phyloP scores from a whole-genome alignment of 2,797 vertebrate species.

The Rhadinocentrus ornatus region DNA sequence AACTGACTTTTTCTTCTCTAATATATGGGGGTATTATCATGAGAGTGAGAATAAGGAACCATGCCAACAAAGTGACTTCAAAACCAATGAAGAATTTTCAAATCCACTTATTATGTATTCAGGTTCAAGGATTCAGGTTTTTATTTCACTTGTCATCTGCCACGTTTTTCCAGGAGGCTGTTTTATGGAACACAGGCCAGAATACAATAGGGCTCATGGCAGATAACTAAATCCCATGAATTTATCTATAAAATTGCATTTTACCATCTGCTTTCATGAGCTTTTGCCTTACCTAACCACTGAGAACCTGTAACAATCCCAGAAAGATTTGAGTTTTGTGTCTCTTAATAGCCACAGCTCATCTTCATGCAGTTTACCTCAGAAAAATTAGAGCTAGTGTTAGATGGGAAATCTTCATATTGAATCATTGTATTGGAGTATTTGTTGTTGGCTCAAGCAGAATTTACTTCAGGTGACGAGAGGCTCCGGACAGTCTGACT shows the following conservation, averaged over 20 bases:
- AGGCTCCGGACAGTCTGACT: constrained; percentile 54
- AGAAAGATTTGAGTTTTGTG: neutral
- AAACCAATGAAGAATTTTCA: neutral
- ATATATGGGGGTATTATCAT: no score
- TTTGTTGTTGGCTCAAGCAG: constrained; percentile 26
- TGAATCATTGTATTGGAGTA: constrained; percentile 10
- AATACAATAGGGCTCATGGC: neutral
- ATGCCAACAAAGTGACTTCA: neutral
- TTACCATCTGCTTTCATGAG: neutral
- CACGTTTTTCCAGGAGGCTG: no score
- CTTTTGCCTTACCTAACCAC: constrained; percentile 56
- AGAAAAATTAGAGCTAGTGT: constrained; percentile 26
- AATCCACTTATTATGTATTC: neutral
- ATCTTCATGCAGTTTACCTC: constrained; percentile 28
- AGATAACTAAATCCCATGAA: neutral
- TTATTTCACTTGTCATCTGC: neutral
- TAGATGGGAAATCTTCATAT: constrained; percentile 10
- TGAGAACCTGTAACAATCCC: constrained; percentile 52
- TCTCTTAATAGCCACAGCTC: neutral
- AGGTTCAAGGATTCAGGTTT: neutral
- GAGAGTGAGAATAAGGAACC: no score
- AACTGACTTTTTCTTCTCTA: no score
- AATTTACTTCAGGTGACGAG: constrained; percentile 30
- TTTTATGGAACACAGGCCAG: neutral
- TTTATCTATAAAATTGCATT: neutral